Percentiles rank a stretch among this genome's conserved stretches.
phyloP scores from a whole-genome alignment of 1,140 invertebrate species.

The Popillia japonica region DNA sequence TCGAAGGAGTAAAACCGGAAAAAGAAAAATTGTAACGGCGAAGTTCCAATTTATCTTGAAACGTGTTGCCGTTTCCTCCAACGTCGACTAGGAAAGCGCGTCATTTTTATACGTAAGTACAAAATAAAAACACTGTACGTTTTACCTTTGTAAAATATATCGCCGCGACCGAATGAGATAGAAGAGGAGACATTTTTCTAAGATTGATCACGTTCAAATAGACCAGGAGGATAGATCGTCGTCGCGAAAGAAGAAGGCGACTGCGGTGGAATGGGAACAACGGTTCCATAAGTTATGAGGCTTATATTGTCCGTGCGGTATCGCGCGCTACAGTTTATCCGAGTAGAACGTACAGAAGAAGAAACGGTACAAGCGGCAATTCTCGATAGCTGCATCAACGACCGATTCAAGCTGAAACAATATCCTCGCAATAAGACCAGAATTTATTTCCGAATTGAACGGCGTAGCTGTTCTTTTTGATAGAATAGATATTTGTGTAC shows the following conservation, averaged over 20 bases:
- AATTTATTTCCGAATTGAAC: neutral
- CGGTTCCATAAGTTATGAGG: constrained; percentile 43
- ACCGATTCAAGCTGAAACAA: constrained; percentile 37
- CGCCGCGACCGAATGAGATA: neutral
- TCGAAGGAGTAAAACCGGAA: constrained; percentile 5
- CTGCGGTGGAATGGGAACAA: neutral
- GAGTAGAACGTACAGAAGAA: neutral
- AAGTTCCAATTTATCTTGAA: constrained; percentile 1
- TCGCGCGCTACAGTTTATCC: constrained; percentile 36
- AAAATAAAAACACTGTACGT: neutral
- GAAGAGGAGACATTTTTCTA: constrained; percentile 10
- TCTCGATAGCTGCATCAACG: constrained; percentile 37
- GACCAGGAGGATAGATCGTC: constrained; percentile 18
- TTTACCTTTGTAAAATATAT: neutral
- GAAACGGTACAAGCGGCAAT: neutral
- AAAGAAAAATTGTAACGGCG: neutral
- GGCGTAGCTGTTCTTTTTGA: neutral
- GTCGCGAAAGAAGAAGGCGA: neutral
- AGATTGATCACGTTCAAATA: constrained; percentile 35
- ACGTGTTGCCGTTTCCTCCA: neutral
- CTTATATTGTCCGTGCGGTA: constrained; percentile 42
- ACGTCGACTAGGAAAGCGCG: constrained; percentile 7
- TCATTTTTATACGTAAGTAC: constrained; percentile 24
- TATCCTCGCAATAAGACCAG: constrained; percentile 33
- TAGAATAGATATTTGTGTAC: constrained; percentile 9